Evolutionary conservation across 1,140 invertebrate species (phyloP), one percentile per base, ranked within the genome.

Genomic region (Xylocopa sonorina): DNA sequence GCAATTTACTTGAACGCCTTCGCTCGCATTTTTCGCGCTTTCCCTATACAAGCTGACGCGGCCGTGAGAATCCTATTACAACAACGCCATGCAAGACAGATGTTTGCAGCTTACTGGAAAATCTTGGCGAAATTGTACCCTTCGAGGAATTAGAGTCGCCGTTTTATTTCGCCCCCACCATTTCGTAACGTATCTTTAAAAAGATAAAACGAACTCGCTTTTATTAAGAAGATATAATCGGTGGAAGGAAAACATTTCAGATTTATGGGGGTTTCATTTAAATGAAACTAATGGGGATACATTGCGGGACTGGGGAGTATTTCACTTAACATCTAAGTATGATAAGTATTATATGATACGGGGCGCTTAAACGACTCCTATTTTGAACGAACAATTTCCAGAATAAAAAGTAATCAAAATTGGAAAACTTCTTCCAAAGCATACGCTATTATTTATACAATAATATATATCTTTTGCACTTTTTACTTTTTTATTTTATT

Each of bases 111-210:
- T 86, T 79, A 81, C 48, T 46, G 27, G 64, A 72, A 77, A 74
- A 83, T 85, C 76, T 83, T 62, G 57, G 53, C 27, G 58, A 86
- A 79, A 86, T 86, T 85, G 83, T 80, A 51, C 74, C 81, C 50
- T 68, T 46, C 14, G 43, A 55, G 55, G 74, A 64, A 68, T 81
- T 75, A 82, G 60, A 41, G 74, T 80, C 27, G 10, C 27, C 24
- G 50, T 50, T 84, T 75, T 76, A 75, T 73, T 57, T 68, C 24
- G 7, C 27, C 32, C 5, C n/a, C n/a, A 7, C n/a, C n/a, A 7
- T 62, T 74, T 73, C 34, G 16, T 24, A 38, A 4, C 7, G 2
- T 10, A 21, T 24, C 5, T 16, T 14, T n/a, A 18, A 43, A 16
- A 50, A 41, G 12, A 38, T 24, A 21, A 3, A 18, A 50, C 21